These are phyloP conservation scores for Epinotia demarniana DNA, from an alignment of 2,888 invertebrate species.

Conservation along the genomic window DNA sequence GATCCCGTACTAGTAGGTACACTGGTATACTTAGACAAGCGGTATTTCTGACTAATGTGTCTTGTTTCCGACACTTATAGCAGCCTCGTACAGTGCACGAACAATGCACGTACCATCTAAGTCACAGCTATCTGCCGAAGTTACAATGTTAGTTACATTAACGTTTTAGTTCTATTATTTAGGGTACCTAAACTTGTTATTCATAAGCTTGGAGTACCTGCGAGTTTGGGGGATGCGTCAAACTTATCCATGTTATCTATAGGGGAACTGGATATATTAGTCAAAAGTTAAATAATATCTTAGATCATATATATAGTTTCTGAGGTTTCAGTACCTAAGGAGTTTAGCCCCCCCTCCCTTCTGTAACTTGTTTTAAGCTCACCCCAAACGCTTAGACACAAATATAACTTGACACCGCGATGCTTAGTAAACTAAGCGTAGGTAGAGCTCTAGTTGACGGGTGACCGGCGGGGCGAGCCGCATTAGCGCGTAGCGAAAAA, in stretches of 20 bases:
- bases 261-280: not conserved
- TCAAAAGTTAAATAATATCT: not conserved
- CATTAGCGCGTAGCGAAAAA: too few species aligned
- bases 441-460: too few species aligned
- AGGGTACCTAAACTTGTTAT: slow-evolving; percentile 11
- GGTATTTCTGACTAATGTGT: slow-evolving; percentile 22
- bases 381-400: too few species aligned
- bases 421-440: too few species aligned
- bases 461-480: too few species aligned
- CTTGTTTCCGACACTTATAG: slow-evolving; percentile 24
- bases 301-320: not conserved
- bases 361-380: too few species aligned
- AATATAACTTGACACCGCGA: too few species aligned
- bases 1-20: slow-evolving; percentile 3
- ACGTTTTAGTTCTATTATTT: slow-evolving; percentile 15
- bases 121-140: slow-evolving; percentile 15
- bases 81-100: slow-evolving; percentile 1
- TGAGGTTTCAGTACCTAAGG: too few species aligned
- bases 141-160: slow-evolving; percentile 15
- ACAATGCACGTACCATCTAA: slow-evolving; percentile 22
- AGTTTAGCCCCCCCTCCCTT: too few species aligned
- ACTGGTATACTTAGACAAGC: not conserved
- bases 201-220: not conserved
- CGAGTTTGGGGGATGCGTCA: not conserved
- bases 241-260: not conserved